phyloP scores from a whole-genome alignment of 1,140 invertebrate genomes.

The Antheraea pernyi region DNA sequence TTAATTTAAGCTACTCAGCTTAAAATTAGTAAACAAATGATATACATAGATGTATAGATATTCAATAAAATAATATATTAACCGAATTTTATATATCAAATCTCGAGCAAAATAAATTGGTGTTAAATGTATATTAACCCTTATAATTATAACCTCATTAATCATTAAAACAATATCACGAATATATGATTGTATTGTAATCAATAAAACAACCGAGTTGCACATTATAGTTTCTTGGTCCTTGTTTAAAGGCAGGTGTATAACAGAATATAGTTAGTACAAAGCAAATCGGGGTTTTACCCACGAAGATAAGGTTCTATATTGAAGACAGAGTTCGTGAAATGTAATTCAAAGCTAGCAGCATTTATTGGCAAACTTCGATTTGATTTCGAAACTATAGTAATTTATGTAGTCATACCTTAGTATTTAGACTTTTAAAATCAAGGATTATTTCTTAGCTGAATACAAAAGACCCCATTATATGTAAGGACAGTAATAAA shows the following conservation, averaged over 20 bases:
- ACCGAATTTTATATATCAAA: no score
- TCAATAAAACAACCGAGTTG: constrained; percentile 29
- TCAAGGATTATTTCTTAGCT: constrained; percentile 29
- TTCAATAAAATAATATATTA: no score
- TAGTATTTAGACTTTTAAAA: not conserved
- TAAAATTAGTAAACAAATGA: no score
- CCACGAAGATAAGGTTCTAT: constrained; percentile 34
- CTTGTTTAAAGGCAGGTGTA: constrained; percentile 58
- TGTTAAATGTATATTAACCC: no score
- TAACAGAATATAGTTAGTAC: constrained; percentile 26
- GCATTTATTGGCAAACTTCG: constrained; percentile 47
- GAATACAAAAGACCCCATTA: constrained; percentile 36
- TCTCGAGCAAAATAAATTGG: no score
- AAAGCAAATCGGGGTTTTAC: constrained; percentile 32
- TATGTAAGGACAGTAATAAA: constrained; percentile 33
- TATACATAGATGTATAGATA: no score
- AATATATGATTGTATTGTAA: constrained; percentile 39
- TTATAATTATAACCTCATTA: no score
- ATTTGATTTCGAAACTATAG: not conserved
- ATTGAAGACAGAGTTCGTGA: constrained; percentile 24
- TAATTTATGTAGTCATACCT: not conserved
- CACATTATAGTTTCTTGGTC: constrained; percentile 65
- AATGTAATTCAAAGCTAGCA: constrained; percentile 43
- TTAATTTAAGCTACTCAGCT: no score
- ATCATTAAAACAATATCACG: constrained; percentile 41